Evolutionary conservation across 2,113 vertebrate species (phyloP), one percentile per base, ranked within the genome.

Genomic region (Crotalus tigris): DNA sequence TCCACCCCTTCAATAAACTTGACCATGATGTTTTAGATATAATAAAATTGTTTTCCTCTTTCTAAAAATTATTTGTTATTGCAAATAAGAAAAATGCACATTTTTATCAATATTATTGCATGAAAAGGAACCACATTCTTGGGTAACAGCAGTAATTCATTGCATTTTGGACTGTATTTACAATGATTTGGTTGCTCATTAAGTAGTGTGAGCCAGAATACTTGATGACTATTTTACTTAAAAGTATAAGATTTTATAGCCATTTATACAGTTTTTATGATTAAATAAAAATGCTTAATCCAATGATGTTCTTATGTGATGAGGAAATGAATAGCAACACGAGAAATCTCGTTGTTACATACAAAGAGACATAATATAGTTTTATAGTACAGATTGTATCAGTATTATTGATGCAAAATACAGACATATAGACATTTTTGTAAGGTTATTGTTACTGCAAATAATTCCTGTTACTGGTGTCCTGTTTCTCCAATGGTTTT

Each of bases 121-220:
- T 94, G 93, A 93, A 92, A 95, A 95, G 95, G 92, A 93, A 92
- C 90, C 94, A 92, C 88, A 46, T 91, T 96, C 95, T 95, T 94
- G 57, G 93, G 92, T 92, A 94, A 64, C 0, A 19, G 92, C 89
- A 93, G 95, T 95, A 94, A 95, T 90, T 95, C 96, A 94, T 96
- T 92, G 92, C 94, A 95, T 91, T 96, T 94, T 88, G 91, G 93
- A 95, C 94, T 94, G 93, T 93, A 93, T 94, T 93, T 90, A 94
- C 94, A 95, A 94, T 88, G 91, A 94, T 96, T 96, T 95, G 57
- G 0, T 0, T 94, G 87, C 85, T 94, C 94, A 96, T 94, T 94
- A 95, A 94, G 92, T 94, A 91, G 93, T 85, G 93, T 91, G 93
- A 94, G 94, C 94, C 91, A 89, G 92, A 94, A 92, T 86, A 94